Percentiles rank a stretch among this genome's conserved stretches.
Conservation (phyloP, 2,797 vertebrate species). For the Australoheros facetus region DNA sequence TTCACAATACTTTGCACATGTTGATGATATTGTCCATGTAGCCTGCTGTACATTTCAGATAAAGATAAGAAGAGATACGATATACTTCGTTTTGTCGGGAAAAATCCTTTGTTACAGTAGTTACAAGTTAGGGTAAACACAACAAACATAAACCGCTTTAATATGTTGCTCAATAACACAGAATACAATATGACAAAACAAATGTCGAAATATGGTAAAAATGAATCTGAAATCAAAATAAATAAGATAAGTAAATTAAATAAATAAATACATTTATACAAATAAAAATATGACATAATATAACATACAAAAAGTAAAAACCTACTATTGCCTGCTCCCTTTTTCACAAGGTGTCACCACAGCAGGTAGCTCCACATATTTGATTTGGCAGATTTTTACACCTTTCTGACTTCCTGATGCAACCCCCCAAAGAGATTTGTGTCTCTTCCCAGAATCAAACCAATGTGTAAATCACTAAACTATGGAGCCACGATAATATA, state of each 20-base stretch:
- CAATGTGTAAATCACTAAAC: too few species aligned
- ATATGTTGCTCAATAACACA: too few species aligned
- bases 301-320: neutral
- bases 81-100: neutral
- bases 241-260: neutral
- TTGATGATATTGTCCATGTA: neutral
- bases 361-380: too few species aligned
- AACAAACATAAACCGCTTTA: neutral
- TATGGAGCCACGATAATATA: too few species aligned
- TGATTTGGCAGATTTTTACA: too few species aligned
- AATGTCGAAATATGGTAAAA: neutral
- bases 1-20: rapidly evolving
- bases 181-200: neutral
- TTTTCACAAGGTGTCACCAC: too few species aligned
- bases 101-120: neutral
- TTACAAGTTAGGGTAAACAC: neutral
- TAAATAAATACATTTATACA: too few species aligned
- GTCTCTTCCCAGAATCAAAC: too few species aligned
- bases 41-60: neutral
- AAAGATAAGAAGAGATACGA: neutral
- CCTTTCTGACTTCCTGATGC: too few species aligned
- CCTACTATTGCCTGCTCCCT: neutral
- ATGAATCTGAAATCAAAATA: neutral
- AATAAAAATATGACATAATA: too few species aligned
- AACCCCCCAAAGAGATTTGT: too few species aligned